Conservation (phyloP, 2,888 invertebrate genomes). For the Eristalis pertinax region DNA sequence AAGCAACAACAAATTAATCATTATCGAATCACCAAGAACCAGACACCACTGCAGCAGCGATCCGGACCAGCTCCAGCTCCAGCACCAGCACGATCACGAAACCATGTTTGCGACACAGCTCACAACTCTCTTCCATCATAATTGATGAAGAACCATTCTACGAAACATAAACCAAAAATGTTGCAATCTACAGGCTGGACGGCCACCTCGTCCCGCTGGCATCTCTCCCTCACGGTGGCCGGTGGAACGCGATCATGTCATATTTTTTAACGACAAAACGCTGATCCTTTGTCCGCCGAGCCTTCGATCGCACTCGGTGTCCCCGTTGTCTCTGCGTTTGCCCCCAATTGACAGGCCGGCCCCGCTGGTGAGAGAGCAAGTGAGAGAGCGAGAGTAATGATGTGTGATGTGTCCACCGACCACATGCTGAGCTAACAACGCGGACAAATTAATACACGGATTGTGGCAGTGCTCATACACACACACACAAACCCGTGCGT, state of each 20-base stretch:
- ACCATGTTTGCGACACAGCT: conserved; percentile 65
- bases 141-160: conserved; percentile 72
- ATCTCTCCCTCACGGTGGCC: conserved; percentile 19
- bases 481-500: not conserved
- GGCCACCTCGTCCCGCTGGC: not conserved
- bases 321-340: conserved; percentile 12
- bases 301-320: conserved; percentile 26
- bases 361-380: not conserved
- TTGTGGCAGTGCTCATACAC: conserved; percentile 43
- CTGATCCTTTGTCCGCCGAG: conserved; percentile 66
- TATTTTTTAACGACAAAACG: conserved; percentile 72
- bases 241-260: conserved; percentile 71
- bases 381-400: conserved; percentile 62
- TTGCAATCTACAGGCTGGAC: conserved; percentile 42
- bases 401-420: conserved; percentile 72
- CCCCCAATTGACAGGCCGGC: not conserved
- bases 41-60: conserved; percentile 13
- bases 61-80: not conserved
- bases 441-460: conserved; percentile 70
- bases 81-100: conserved; percentile 43
- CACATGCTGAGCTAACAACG: conserved; percentile 72
- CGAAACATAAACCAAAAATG: conserved; percentile 71
- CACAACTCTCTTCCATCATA: conserved; percentile 67
- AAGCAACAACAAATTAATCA: conserved; percentile 59
- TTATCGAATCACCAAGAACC: conserved; percentile 60